A percentile compares a stretch with the other conserved stretches of the same genome.
Evolutionary conservation across 2,797 vertebrate genomes (phyloP).

Genomic region (Brotula barbata): DNA sequence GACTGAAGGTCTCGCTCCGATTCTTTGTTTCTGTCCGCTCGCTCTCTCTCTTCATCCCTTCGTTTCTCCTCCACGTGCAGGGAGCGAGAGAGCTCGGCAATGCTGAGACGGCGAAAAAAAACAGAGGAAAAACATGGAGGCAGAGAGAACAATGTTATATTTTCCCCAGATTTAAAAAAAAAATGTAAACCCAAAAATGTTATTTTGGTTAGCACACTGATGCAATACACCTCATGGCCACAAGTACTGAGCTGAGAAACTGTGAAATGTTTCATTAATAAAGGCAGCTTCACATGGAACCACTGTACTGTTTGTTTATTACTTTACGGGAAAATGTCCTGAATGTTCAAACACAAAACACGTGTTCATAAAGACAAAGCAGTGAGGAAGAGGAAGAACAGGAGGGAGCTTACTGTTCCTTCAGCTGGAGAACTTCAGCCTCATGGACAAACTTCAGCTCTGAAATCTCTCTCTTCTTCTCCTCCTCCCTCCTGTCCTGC

Average conservation of each 20-base stretch:
- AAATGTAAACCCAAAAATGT: too few relatives aligned
- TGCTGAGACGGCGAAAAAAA: slow-evolving; percentile 66
- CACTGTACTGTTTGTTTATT: too few relatives aligned
- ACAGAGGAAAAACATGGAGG: not conserved
- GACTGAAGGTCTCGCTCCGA: slow-evolving; percentile 64
- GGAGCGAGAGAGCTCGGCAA: slow-evolving; percentile 76
- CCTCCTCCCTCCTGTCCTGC: slow-evolving; percentile 35
- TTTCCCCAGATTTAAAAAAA: too few relatives aligned
- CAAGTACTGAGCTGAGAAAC: too few relatives aligned
- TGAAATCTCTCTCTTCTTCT: slow-evolving; percentile 47
- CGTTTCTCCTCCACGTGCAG: slow-evolving; percentile 76
- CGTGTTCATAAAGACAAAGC: not conserved
- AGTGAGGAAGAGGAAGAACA: not conserved
- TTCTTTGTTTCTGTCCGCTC: slow-evolving; percentile 76
- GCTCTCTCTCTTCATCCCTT: slow-evolving; percentile 68
- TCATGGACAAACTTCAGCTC: slow-evolving; percentile 57
- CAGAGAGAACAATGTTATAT: not conserved
- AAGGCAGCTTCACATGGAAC: too few relatives aligned
- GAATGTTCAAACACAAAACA: too few relatives aligned
- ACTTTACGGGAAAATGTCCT: too few relatives aligned
- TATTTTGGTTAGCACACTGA: too few relatives aligned
- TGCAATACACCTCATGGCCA: too few relatives aligned
- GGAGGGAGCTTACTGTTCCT: slow-evolving; percentile 75
- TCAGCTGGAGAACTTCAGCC: slow-evolving; percentile 67
- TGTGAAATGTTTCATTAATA: too few relatives aligned